Evolutionary conservation across 2,113 vertebrate genomes (phyloP).

Genomic region (Entelurus aequoreus): DNA sequence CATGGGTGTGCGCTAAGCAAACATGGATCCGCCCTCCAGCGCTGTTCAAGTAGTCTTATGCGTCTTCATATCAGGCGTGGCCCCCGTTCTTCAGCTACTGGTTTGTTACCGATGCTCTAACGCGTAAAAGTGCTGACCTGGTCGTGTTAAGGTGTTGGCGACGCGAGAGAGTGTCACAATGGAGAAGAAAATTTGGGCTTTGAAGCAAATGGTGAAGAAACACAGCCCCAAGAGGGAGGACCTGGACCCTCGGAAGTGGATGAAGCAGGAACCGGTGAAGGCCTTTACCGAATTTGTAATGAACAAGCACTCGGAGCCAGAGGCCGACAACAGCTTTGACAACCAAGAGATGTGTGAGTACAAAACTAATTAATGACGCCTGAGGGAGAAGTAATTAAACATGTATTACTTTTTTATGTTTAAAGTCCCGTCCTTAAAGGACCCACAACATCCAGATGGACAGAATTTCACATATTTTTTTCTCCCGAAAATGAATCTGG

Average conservation of each 20-base stretch:
- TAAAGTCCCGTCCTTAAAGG: background rate
- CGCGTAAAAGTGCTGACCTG: background rate
- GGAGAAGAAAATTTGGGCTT: conserved; percentile 47
- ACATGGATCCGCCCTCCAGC: conserved; percentile 45
- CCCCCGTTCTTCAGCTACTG: background rate
- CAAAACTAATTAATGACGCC: background rate
- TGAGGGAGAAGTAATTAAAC: background rate
- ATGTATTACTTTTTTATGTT: no score
- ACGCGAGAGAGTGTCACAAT: conserved; percentile 30
- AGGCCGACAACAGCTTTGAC: conserved; percentile 62
- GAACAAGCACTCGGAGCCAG: conserved; percentile 44
- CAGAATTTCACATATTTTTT: no score
- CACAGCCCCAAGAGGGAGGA: conserved; percentile 48
- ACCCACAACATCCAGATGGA: no score
- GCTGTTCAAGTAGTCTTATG: background rate
- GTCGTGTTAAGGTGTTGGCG: background rate
- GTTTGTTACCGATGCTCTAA: background rate
- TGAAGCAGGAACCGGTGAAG: conserved; percentile 41
- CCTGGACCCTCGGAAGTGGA: conserved; percentile 61
- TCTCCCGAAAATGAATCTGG: no score
- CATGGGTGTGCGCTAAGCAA: conserved; percentile 65
- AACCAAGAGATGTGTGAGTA: conserved; percentile 73
- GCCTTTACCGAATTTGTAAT: conserved; percentile 58
- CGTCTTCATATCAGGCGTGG: background rate
- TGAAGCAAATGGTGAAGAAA: conserved; percentile 47